Percentiles rank a stretch among this genome's conserved stretches.
These are phyloP conservation scores for Cepphus grylle DNA, from an alignment of 2,113 vertebrate genomes.

Conservation along the genomic window DNA sequence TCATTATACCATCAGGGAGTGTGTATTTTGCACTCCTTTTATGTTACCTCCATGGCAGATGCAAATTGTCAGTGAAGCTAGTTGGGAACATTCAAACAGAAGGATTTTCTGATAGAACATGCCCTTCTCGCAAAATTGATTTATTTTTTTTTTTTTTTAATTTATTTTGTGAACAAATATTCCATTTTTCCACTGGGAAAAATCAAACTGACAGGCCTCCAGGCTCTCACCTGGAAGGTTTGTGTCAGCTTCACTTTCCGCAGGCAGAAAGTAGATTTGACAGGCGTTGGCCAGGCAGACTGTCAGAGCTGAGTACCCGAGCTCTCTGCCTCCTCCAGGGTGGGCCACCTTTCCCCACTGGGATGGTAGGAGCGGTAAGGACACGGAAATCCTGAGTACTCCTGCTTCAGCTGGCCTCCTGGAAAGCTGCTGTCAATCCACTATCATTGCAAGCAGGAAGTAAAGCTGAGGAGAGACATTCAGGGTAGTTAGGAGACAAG, in stretches of 20 bases:
- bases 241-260: not conserved
- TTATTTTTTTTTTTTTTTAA: not conserved
- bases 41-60: not conserved
- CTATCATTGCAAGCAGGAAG: not conserved
- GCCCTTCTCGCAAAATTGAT: not conserved
- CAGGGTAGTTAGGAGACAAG: not conserved
- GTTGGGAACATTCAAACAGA: not conserved
- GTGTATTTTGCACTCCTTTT: not conserved
- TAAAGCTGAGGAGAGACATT: not conserved
- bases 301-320: not conserved
- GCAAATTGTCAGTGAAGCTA: not conserved
- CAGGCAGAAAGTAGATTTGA: not conserved
- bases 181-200: not conserved
- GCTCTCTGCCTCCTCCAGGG: not conserved
- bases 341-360: not conserved
- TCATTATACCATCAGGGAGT: not conserved
- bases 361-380: not conserved
- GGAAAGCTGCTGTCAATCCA: not conserved
- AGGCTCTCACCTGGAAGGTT: not conserved
- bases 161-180: not conserved
- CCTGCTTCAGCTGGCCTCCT: not conserved
- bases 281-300: not conserved
- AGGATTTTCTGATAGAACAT: not conserved
- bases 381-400: not conserved
- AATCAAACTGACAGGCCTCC: conserved; percentile 1